Evolutionary conservation across 2,888 invertebrate species (phyloP).

Genomic region (Cheilosia pagana): DNA sequence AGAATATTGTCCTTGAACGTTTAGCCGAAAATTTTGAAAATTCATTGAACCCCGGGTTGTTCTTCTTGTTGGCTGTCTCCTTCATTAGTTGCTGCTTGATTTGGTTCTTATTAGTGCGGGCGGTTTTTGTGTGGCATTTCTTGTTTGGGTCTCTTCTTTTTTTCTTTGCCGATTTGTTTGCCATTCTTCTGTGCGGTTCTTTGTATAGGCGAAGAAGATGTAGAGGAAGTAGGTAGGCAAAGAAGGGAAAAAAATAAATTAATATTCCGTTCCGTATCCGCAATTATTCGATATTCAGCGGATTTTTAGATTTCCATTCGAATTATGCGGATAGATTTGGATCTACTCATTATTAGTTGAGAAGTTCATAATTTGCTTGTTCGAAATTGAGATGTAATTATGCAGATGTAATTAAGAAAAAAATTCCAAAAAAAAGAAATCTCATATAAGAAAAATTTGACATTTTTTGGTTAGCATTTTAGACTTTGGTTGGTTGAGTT

Average conservation of each 20-base stretch:
- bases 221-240: neutral
- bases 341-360: neutral
- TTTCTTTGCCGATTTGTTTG: neutral
- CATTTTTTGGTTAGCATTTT: no score
- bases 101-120: conserved; percentile 51
- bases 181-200: neutral
- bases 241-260: conserved; percentile 18
- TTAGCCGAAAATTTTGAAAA: conserved; percentile 59
- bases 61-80: conserved; percentile 25
- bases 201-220: conserved; percentile 5
- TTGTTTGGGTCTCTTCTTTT: neutral
- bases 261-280: conserved; percentile 66
- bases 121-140: conserved; percentile 31
- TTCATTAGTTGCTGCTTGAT: conserved; percentile 58
- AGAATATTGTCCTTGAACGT: conserved; percentile 71
- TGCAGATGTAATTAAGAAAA: no score
- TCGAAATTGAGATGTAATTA: no score
- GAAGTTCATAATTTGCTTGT: no score
- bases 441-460: no score
- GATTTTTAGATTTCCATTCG: conserved; percentile 21
- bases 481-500: no score
- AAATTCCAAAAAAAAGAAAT: no score
- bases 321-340: neutral
- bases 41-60: conserved; percentile 59
- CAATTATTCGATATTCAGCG: conserved; percentile 56